Evolutionary conservation across 2,888 invertebrate species (phyloP), one percentile per base, ranked within the genome.

Genomic region (Agrochola macilenta): DNA sequence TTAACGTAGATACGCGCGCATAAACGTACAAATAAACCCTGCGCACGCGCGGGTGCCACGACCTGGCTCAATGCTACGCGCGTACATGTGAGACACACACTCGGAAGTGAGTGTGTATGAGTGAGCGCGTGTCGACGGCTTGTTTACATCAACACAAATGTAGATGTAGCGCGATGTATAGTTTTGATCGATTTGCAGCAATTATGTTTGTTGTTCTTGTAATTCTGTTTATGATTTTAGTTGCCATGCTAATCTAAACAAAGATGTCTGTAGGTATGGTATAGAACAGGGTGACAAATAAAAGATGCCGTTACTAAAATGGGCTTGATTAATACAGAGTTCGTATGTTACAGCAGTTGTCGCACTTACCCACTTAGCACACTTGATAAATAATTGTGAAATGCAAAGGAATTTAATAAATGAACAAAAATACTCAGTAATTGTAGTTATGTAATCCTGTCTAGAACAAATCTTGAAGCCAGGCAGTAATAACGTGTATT

Each of bases 31-130:
- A 91, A 90, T 89, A 90, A 91, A 87, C 82, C 78, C 81, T 72
- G 91, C 93, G 95, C 95, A 94, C 94, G 94, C 95, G 95, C 91
- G 95, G 92, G 96, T 94, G 95, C 96, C 96, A 95, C 95, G 96
- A 96, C 96, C 96, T 96, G 95, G 91, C 95, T 95, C 96, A 96
- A 96, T 96, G 96, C 95, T 95, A 93, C 91, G 91, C 86, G 87
- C 85, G 83, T 88, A 87, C 87, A 87, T 87, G 85, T 79, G 78
- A 74, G 78, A 69, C 83, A 72, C 83, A 88, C 88, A 89, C 87
- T 84, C 77, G 69, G 66, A n/a, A 35, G 76, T 12, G 66, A 74
- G 79, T 39, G 71, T 80, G 69, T 69, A 86, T 88, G 89, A 78
- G 81, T 86, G 87, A 88, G 88, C 85, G 89, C 89, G 89, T 91